Evolutionary conservation across 92 coral and sea anemone genomes (phyloP), one percentile per base, ranked within the genome.

Genomic region (Zoanthus solanderi): DNA sequence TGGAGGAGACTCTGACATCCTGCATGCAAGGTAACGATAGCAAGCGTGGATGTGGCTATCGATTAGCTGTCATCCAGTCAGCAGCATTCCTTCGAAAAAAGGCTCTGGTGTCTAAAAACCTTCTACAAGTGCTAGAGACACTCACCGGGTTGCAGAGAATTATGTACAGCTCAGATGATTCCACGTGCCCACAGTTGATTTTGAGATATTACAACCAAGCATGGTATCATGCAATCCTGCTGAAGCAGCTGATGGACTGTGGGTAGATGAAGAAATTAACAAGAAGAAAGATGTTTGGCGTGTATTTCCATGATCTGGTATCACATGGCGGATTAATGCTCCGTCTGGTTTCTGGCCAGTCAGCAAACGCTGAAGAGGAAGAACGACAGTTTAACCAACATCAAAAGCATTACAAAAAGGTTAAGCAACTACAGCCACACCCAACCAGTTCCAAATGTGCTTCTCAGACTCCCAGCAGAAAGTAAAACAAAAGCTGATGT

Each of bases 271-370:
- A 79, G 66, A 90, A 88, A 8, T 78, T 90, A 2, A 72, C 88
- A 5, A 14, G 44, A 50, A 34, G 91, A 46, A 90, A 90, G 46
- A 28, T 88, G 88, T 73, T 87, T 90, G 93, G 91, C 0, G 93
- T 87, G 28, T 87, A 90, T 75, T 88, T 53, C 56, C 91, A 88
- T 30, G 83, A 88, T 29, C 42, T 91, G 68, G 71, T 76, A 3
- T 86, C 94, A 13, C 94, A 92, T 85, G 92, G 81, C 23, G 88
- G 90, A 54, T 48, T 50, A 32, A 92, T 86, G 92, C 82, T 92
- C 58, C 83, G 94, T 15, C 69, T 89, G 42, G 71, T 85, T 13
- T 92, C 92, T 16, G 94, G 92, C 8, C 90, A 60, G 84, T 77
- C 93, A 66, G 74, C 88, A 31, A 90, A 90, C 80, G 91, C 93